These are phyloP conservation scores for Syngnathoides biaculeatus DNA, from an alignment of 2,113 vertebrate species.

Conservation along the genomic window DNA sequence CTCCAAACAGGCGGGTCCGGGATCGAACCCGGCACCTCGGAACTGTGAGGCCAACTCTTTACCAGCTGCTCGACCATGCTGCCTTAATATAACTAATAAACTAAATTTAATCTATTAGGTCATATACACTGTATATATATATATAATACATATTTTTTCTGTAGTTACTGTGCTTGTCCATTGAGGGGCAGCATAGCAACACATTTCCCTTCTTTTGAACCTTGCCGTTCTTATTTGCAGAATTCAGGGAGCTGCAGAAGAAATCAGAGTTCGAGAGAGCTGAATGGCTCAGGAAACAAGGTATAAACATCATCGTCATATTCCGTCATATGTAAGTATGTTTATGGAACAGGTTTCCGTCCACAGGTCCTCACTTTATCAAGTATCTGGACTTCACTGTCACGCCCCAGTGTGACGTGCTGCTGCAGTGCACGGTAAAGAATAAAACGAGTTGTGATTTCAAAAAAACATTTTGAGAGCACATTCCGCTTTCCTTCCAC, in stretches of 20 bases:
- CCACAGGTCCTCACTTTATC: conserved; percentile 93
- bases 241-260: conserved; percentile 90
- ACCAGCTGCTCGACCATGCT: no score
- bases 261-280: conserved; percentile 92
- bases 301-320: conserved; percentile 54
- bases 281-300: conserved; percentile 98
- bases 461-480: not conserved
- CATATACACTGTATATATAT: no score
- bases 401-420: conserved; percentile 86
- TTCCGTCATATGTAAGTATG: not conserved
- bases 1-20: no score
- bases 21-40: no score
- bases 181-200: conserved; percentile 62
- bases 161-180: conserved; percentile 48
- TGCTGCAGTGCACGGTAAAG: conserved; percentile 92
- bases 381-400: conserved; percentile 92
- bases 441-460: not conserved
- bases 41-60: no score
- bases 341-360: not conserved
- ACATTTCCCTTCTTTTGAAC: not conserved
- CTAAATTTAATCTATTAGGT: no score
- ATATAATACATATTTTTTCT: not conserved
- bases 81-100: no score
- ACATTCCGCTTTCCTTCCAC: conserved; percentile 5
- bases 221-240: conserved; percentile 58